Base-by-base conservation (phyloP, 1,140 invertebrate genomes). In the Bacillus rossius region DNA sequence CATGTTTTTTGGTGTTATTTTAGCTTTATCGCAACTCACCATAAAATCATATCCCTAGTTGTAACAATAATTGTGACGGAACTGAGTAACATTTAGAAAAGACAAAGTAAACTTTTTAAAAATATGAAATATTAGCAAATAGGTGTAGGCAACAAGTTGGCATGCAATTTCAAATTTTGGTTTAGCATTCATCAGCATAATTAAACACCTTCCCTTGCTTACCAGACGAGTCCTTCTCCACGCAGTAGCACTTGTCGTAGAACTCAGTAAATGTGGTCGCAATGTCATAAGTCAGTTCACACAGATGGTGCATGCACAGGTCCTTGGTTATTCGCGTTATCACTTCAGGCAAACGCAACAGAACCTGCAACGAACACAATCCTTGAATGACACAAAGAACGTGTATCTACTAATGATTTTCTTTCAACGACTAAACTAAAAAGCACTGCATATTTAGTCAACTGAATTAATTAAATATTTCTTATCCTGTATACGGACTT, bases 191-290 rank as follows among this genome's bases (percentile, higher is more conserved):
- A 45, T 45, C 8, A 45, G 7, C n/a, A 16, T 42, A 16, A 2
- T 19, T 2, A 7, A 4, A 42, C 41, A 7, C 7, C 19, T 42
- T n/a, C 16, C 41, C 17, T n/a, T 19, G 41, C 41, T 48, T 61
- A 68, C 82, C 81, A 50, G 73, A 67, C 45, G 82, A 78, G 73
- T 95, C 85, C 70, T 97, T 98, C 71, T 98, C 92, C 48, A 99
- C 86, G 68, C 97, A 99, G 71, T 99, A 99, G 72, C 98, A 99
- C 64, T 81, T 86, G 68, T 98, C 95, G 75, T 99, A 99, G 73
- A 99, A 99, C 71, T 99, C 98, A 0, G 89, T 87, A 67, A 99
- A 99, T 1, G 83, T 80, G 5, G 87, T 88, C n/a, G 89, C 84
- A 41, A 99, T 85, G 67, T 99, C 94, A 74, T 98, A 99, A 50